Percentiles rank a stretch among this genome's conserved stretches.
Conservation (phyloP, 2,888 invertebrate genomes). For the Phaedon cochleariae region DNA sequence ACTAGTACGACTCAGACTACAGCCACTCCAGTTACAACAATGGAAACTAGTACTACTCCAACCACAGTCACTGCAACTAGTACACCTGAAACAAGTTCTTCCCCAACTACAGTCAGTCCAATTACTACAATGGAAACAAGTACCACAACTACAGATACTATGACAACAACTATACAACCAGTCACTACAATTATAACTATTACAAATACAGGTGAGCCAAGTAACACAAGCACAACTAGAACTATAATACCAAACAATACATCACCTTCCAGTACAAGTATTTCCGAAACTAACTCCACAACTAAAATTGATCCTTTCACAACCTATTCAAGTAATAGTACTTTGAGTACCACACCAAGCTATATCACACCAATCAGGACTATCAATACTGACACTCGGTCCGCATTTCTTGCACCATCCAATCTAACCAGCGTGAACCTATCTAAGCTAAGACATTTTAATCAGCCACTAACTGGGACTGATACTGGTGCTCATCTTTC, state of each 20-base stretch:
- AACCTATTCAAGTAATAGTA: too few species aligned
- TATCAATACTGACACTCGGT: too few species aligned
- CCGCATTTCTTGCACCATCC: too few species aligned
- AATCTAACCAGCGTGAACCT: too few species aligned
- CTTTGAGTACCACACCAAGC: too few species aligned
- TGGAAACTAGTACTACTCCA: constrained; percentile 11
- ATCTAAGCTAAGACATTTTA: too few species aligned
- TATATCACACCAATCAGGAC: too few species aligned
- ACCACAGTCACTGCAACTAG: background rate
- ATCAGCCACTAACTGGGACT: too few species aligned
- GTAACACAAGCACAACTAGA: constrained; percentile 1
- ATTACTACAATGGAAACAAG: constrained; percentile 36
- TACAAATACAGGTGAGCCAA: constrained; percentile 20
- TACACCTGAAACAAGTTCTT: background rate
- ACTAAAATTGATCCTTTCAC: background rate
- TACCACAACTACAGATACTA: constrained; percentile 21
- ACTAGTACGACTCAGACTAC: too few species aligned
- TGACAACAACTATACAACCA: background rate
- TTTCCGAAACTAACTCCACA: background rate
- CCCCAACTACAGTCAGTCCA: constrained; percentile 11
- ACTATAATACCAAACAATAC: too few species aligned
- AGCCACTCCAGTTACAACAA: background rate
- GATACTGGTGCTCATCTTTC: too few species aligned
- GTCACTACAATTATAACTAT: constrained; percentile 12
- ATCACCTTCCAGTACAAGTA: background rate